Evolutionary conservation across 2,113 vertebrate species (phyloP), one percentile per base, ranked within the genome.

Genomic region (Archilochus colubris): DNA sequence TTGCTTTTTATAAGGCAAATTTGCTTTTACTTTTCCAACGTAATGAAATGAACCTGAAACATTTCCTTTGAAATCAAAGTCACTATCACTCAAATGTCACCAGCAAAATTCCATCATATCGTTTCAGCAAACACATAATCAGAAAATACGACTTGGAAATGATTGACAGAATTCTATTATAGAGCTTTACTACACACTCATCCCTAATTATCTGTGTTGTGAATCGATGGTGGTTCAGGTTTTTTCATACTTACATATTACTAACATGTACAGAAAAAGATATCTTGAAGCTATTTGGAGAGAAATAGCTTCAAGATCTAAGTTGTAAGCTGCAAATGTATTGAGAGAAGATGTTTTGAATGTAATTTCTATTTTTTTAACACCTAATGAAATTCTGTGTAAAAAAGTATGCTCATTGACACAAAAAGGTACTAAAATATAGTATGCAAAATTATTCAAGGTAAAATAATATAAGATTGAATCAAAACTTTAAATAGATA

Each of bases 1-100:
- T 99, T 99, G 99, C 99, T 99, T 99, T 99, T 98, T 98, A 99
- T 98, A 99, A 98, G 98, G 97, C 98, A 99, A 99, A 99, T 99
- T 99, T 99, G 98, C 98, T 99, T 99, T 99, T 99, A 99, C 98
- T 98, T 98, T 98, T 98, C 97, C 91, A 96, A 98, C 98, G 98
- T 99, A 99, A 99, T 99, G 99, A 99, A 99, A 99, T 98, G 98
- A 99, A 98, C 98, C 98, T 97, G 97, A 98, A 98, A 99, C 98
- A 98, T 98, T 98, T 99, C 98, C 98, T 98, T 96, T 93, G 97
- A 98, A 98, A 98, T 98, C 97, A 97, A 98, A 98, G 97, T 98
- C 97, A 98, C 98, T 98, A 98, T 98, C 97, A 97, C 98, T 98
- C 98, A 98, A 98, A 99, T 99, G 98, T 99, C 99, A 98, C 97